phyloP scores from a whole-genome alignment of 2,797 vertebrate species.

The Pseudochirops cupreus region DNA sequence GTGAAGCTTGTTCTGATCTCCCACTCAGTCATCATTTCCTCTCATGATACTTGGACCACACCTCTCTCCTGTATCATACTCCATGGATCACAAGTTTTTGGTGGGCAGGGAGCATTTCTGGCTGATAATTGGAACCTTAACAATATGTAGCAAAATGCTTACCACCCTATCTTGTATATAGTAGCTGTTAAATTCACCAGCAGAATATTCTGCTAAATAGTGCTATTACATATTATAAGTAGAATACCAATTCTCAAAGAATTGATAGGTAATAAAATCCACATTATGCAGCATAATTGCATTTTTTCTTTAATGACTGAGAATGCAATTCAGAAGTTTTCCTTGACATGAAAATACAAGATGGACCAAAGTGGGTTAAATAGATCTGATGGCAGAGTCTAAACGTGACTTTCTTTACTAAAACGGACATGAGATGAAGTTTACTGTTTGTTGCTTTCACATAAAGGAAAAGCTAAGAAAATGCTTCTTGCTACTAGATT shows the following conservation, averaged over 20 bases:
- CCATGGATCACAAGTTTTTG: not conserved
- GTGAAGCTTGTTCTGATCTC: not conserved
- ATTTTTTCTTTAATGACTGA: slow-evolving; percentile 14
- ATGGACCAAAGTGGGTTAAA: not conserved
- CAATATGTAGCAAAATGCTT: not conserved
- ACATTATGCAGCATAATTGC: not conserved
- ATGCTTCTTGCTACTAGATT: not conserved
- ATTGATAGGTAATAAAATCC: slow-evolving; percentile 9
- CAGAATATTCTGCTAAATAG: not conserved
- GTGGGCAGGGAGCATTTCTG: not conserved
- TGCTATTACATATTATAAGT: not conserved
- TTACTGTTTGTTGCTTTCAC: not conserved
- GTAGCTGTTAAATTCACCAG: not conserved
- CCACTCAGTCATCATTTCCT: not conserved
- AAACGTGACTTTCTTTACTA: not conserved
- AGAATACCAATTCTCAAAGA: not conserved
- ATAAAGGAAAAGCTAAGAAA: not conserved
- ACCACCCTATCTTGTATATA: not conserved
- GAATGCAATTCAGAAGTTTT: not conserved
- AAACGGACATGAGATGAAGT: not conserved
- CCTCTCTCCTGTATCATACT: not conserved
- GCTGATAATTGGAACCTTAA: not conserved
- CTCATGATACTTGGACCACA: not conserved
- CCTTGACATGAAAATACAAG: not conserved
- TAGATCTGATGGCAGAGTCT: not conserved